Evolutionary conservation across 2,797 vertebrate genomes (phyloP).

Genomic region (Naso thynnoides): DNA sequence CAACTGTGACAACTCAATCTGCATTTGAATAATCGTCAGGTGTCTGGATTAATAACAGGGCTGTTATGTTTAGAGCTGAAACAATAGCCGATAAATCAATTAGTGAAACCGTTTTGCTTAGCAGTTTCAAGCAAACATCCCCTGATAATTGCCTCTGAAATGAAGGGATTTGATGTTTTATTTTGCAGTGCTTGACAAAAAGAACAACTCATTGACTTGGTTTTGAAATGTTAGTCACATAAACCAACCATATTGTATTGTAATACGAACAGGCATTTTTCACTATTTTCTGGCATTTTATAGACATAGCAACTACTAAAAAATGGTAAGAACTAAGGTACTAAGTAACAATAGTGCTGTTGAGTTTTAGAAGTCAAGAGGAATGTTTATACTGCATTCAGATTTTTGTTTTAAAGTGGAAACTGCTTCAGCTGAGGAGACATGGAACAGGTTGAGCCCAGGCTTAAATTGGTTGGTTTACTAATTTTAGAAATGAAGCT

Average conservation of each 20-base stretch:
- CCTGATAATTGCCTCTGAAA: neutral
- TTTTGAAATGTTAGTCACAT: neutral
- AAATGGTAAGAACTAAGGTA: neutral
- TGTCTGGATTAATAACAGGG: neutral
- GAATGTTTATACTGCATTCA: too few relatives aligned
- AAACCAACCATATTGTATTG: neutral
- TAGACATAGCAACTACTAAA: neutral
- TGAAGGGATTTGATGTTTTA: neutral
- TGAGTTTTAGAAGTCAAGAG: too few relatives aligned
- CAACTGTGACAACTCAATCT: slow-evolving; percentile 22
- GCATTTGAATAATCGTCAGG: slow-evolving; percentile 35
- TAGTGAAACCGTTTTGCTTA: neutral
- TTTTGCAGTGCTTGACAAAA: neutral
- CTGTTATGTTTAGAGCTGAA: slow-evolving; percentile 2
- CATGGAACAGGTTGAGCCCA: neutral
- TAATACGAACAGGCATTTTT: neutral
- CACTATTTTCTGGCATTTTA: neutral
- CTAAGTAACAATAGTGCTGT: too few relatives aligned
- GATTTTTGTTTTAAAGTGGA: neutral
- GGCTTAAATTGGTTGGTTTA: neutral
- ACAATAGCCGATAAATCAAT: neutral
- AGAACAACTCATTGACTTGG: neutral
- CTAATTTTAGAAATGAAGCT: slow-evolving; percentile 1
- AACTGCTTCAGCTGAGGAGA: neutral
- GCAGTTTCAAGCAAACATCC: neutral